Conservation (phyloP, 2,797 vertebrate genomes). For the Acropternis orthonyx region DNA sequence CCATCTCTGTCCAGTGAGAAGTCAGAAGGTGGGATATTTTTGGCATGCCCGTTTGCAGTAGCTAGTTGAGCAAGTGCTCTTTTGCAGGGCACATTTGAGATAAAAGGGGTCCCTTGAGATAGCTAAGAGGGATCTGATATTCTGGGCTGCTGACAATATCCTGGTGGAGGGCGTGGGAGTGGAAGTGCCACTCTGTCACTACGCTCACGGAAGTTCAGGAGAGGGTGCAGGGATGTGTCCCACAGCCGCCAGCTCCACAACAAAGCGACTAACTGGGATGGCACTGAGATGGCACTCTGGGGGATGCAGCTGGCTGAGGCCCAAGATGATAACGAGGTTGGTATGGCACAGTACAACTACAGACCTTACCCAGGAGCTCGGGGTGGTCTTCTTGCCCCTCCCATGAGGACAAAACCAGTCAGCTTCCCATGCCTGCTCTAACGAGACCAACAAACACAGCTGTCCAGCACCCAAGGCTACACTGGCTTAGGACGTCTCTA, state of each 20-base stretch:
- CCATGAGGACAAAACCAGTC: background rate
- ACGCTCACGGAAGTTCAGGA: constrained; percentile 92
- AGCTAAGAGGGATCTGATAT: background rate
- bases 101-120: background rate
- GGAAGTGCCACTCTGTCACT: constrained; percentile 91
- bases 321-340: background rate
- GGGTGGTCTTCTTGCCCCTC: background rate
- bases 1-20: background rate
- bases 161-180: constrained; percentile 97
- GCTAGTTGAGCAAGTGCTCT: background rate
- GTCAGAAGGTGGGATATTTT: background rate
- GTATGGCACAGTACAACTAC: background rate
- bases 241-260: background rate
- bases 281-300: background rate
- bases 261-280: background rate
- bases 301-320: background rate
- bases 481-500: background rate
- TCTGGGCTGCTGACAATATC: background rate
- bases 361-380: background rate
- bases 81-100: accelerated
- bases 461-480: background rate
- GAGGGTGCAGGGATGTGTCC: constrained; percentile 84
- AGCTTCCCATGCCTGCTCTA: background rate
- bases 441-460: background rate
- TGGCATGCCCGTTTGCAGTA: background rate